These are phyloP conservation scores for Drosophila diplacantha DNA, from an alignment of 2,888 invertebrate genomes.

Conservation along the genomic window DNA sequence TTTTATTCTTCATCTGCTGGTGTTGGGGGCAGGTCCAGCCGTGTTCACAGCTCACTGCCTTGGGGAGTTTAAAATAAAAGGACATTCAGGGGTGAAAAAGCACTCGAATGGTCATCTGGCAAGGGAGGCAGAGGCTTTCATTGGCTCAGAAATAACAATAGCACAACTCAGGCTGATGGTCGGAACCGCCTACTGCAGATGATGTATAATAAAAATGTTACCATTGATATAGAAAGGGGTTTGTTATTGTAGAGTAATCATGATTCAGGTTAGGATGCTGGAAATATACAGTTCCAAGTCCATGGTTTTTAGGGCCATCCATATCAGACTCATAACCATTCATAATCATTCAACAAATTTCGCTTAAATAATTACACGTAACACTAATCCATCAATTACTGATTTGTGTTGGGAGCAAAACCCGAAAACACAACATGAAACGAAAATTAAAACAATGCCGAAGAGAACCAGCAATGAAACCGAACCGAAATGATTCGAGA, in stretches of 20 bases:
- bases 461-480: conserved; percentile 26
- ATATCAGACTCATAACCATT: not conserved
- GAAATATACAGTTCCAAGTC: not conserved
- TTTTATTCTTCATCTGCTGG: conserved; percentile 5
- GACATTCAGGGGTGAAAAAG: conserved; percentile 7
- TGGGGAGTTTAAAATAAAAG: not conserved
- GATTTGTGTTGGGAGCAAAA: conserved; percentile 7
- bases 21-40: conserved; percentile 1
- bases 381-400: conserved; percentile 29
- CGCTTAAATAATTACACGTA: conserved; percentile 1
- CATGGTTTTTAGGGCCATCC: no score
- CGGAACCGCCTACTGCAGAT: not conserved
- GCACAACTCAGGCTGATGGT: not conserved
- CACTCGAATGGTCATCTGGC: conserved; percentile 2
- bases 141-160: not conserved
- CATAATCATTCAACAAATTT: conserved; percentile 4
- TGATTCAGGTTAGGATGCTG: not conserved
- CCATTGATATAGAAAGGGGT: not conserved
- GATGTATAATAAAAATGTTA: not conserved
- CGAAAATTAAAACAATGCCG: conserved; percentile 24
- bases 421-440: conserved; percentile 24
- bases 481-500: conserved; percentile 11
- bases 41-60: conserved; percentile 10
- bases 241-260: not conserved
- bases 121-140: not conserved